These are phyloP conservation scores for Arizona elegans DNA, from an alignment of 2,113 vertebrate genomes.

Conservation along the genomic window DNA sequence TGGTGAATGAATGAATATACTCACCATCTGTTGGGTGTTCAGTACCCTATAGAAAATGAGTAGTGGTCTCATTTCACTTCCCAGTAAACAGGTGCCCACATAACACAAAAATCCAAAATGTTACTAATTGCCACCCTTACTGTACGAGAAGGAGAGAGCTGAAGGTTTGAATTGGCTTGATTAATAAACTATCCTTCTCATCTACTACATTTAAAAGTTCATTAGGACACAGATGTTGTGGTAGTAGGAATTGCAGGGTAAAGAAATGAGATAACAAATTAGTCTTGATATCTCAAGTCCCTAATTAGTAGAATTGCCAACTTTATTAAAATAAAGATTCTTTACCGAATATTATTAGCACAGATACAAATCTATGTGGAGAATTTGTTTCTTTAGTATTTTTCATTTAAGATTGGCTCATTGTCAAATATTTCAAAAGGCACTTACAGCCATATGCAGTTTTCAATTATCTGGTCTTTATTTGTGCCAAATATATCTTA, in stretches of 20 bases:
- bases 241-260: neutral
- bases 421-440: neutral
- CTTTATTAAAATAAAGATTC: constrained; percentile 20
- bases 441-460: neutral
- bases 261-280: constrained; percentile 27
- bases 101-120: constrained; percentile 24
- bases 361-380: constrained; percentile 10
- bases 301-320: constrained; percentile 2
- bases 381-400: constrained; percentile 3
- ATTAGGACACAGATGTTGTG: neutral
- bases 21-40: constrained; percentile 58
- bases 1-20: constrained; percentile 50
- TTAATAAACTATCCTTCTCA: neutral
- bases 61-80: constrained; percentile 17
- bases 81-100: constrained; percentile 11
- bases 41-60: constrained; percentile 38
- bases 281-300: constrained; percentile 8
- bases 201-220: neutral
- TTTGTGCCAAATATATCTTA: neutral
- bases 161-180: neutral
- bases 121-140: neutral
- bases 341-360: constrained; percentile 19
- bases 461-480: neutral
- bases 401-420: neutral
- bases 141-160: neutral